Evolutionary conservation across 2,888 invertebrate genomes (phyloP), one percentile per base, ranked within the genome.

Genomic region (Dastarcus helophoroides): DNA sequence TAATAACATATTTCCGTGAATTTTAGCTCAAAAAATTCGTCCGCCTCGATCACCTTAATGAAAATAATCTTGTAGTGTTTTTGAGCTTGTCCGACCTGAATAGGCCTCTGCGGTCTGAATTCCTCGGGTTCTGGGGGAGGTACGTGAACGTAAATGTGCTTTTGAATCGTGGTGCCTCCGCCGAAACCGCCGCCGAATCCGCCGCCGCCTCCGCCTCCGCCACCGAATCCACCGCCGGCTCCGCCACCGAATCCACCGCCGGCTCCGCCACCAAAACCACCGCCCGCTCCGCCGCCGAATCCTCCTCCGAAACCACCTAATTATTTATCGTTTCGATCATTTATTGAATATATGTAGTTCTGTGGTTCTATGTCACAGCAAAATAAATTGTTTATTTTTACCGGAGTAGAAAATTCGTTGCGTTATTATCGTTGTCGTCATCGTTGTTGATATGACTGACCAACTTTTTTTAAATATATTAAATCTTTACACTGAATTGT

Each of bases 41-140:
- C n/a, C n/a, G n/a, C n/a, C n/a, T n/a, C n/a, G n/a, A n/a, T n/a
- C 8, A 26, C 51, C 71, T 88, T 88, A 64, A 88, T 88, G 73
- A 88, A 88, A 65, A 88, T 85, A 60, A 88, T 88, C 59, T 88
- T 88, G 73, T 88, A 85, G 62, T 86, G 85, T 53, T 86, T 86
- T 63, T 85, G 85, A 26, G 85, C 71, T 42, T 81, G 77, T 27
- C 78, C 76, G 1, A 76, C 66, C 10, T 70, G 68, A 45, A 82
- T 73, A 33, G 77, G 71, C 48, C 78, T 73, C 40, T 69, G 68
- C 30, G 73, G 69, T 47, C 74, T 69, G 51, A 73, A 68, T 51
- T 78, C 76, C 48, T 78, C 76, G n/a, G 78, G 83, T 62, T 86
- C 85, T 69, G 80, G 84, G 53, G 86, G 86, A 29, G 88, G 86